phyloP scores from a whole-genome alignment of 2,888 invertebrate genomes.

The Cyrtodaria siliqua region DNA sequence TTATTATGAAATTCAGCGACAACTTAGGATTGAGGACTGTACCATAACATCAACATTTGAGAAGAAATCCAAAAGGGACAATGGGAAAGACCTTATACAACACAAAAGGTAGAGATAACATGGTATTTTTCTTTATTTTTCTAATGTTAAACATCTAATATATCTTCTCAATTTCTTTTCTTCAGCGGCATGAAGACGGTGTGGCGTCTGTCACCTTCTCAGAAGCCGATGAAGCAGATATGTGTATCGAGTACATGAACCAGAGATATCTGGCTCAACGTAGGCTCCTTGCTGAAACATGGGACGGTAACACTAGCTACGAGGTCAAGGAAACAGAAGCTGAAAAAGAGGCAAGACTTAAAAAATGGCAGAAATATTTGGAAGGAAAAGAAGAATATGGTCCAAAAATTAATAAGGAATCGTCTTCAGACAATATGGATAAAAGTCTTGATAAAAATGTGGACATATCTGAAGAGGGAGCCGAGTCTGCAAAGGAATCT shows the following conservation, averaged over 20 bases:
- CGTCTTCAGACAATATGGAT: neutral
- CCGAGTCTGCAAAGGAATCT: neutral
- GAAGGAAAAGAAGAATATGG: conserved; percentile 60
- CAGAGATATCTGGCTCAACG: conserved; percentile 96
- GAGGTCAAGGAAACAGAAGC: conserved; percentile 96
- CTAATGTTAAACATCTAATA: too few relatives aligned
- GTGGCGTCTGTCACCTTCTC: conserved; percentile 96
- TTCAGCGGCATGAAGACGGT: conserved; percentile 95
- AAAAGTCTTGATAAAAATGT: neutral
- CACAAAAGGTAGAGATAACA: neutral
- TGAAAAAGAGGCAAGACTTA: conserved; percentile 92
- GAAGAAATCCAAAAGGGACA: neutral
- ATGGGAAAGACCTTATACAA: neutral
- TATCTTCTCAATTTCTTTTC: too few relatives aligned
- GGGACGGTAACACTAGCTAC: conserved; percentile 98
- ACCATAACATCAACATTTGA: neutral
- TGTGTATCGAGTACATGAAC: conserved; percentile 94
- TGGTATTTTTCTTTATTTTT: neutral
- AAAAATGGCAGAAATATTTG: conserved; percentile 91
- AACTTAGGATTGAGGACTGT: too few relatives aligned
- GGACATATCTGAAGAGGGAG: neutral
- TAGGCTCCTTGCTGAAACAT: conserved; percentile 94
- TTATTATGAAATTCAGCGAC: too few relatives aligned
- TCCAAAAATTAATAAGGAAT: neutral
- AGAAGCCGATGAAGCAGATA: conserved; percentile 96